These are phyloP conservation scores for Lepilemur septentrionalis DNA, from an alignment of 2,797 vertebrate genomes.

Conservation along the genomic window DNA sequence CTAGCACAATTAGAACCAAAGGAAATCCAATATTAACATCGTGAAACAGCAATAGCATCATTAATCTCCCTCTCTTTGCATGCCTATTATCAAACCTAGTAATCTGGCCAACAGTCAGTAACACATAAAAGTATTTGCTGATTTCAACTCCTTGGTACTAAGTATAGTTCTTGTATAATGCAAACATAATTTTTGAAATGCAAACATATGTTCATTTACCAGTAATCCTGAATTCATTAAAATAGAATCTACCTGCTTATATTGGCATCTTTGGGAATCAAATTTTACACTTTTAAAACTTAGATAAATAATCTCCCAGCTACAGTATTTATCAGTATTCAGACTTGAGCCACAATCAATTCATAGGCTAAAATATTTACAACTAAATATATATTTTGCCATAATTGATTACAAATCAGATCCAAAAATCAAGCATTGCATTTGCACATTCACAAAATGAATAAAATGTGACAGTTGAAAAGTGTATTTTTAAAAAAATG, in stretches of 20 bases:
- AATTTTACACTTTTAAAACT: constrained; percentile 1
- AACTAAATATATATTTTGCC: background rate
- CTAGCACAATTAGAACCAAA: background rate
- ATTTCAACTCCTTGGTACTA: constrained; percentile 36
- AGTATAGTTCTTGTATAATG: constrained; percentile 34
- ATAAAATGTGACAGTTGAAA: background rate
- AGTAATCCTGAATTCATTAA: constrained; percentile 40
- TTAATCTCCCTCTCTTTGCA: background rate
- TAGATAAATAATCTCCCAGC: constrained; percentile 7
- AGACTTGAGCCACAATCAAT: background rate
- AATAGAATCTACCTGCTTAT: constrained; percentile 14
- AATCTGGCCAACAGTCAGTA: background rate
- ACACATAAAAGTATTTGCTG: background rate
- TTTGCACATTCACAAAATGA: constrained; percentile 4
- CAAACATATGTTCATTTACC: constrained; percentile 58
- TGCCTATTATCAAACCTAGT: background rate
- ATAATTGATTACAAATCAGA: background rate
- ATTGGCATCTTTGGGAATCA: constrained; percentile 2
- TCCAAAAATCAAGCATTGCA: background rate
- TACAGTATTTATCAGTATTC: constrained; percentile 7
- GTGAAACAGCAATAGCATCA: background rate
- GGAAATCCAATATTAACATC: constrained; percentile 11
- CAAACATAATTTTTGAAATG: constrained; percentile 57
- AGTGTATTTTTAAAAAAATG: background rate
- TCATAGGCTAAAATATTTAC: background rate